These are phyloP conservation scores for Druon quercuslanigerum DNA, from an alignment of 1,140 invertebrate genomes.

Conservation along the genomic window DNA sequence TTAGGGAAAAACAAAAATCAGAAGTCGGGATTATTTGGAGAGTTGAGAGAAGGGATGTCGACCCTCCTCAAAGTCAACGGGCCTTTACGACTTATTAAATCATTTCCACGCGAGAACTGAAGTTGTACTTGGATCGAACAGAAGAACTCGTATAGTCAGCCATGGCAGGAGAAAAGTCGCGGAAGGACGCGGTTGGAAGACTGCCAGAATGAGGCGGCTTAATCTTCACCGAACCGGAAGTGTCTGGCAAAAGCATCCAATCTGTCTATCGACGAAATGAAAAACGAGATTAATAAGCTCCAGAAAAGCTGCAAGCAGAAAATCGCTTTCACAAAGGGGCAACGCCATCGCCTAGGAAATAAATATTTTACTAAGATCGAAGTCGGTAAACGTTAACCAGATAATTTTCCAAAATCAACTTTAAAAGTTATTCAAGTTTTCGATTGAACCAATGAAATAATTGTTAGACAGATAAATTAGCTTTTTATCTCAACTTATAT, in stretches of 20 bases:
- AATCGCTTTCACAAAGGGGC: constrained; percentile 11
- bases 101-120: constrained; percentile 54
- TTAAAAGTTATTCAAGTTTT: not conserved
- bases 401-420: not conserved
- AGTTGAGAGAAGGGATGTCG: constrained; percentile 55
- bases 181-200: constrained; percentile 52
- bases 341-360: not conserved
- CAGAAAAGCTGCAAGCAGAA: constrained; percentile 21
- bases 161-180: constrained; percentile 41
- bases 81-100: constrained; percentile 71
- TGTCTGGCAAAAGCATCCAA: constrained; percentile 44
- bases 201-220: constrained; percentile 53
- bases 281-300: constrained; percentile 38
- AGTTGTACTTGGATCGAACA: constrained; percentile 42
- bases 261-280: constrained; percentile 41
- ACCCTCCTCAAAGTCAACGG: constrained; percentile 65
- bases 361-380: constrained; percentile 15
- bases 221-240: constrained; percentile 47
- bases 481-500: no score
- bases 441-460: not conserved
- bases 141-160: constrained; percentile 43
- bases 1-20: not conserved
- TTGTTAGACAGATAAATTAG: no score
- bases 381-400: not conserved
- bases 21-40: constrained; percentile 44